phyloP scores from a whole-genome alignment of 1,140 invertebrate genomes.

The Drosophila virilis region DNA sequence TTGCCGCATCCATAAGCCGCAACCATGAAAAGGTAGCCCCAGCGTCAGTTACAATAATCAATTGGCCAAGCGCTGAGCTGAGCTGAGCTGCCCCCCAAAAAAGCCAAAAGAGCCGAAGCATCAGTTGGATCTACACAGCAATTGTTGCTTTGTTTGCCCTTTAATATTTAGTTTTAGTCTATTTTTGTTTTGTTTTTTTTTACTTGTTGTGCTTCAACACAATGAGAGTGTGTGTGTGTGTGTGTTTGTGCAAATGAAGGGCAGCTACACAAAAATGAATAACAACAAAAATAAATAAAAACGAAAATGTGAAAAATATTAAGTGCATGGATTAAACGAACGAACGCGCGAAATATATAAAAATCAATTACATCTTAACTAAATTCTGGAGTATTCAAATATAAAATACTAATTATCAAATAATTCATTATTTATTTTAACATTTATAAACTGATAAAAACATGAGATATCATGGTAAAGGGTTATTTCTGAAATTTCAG shows the following conservation, averaged over 20 bases:
- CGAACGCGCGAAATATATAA: neutral
- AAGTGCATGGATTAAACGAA: constrained; percentile 4
- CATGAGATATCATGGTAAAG: no score
- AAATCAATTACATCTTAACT: neutral
- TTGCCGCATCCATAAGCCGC: constrained; percentile 44
- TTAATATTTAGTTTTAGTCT: neutral
- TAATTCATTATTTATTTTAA: no score
- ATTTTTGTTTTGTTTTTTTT: constrained; percentile 23
- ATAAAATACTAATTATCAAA: no score
- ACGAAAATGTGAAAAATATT: neutral
- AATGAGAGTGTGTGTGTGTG: constrained; percentile 33
- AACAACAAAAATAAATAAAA: neutral
- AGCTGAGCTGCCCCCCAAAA: constrained; percentile 21
- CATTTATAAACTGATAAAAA: no score
- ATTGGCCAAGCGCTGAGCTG: constrained; percentile 65
- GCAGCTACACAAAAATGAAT: constrained; percentile 1
- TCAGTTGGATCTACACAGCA: constrained; percentile 12
- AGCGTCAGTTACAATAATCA: constrained; percentile 67
- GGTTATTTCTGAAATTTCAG: no score
- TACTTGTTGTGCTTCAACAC: constrained; percentile 15
- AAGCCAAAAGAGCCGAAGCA: constrained; percentile 10
- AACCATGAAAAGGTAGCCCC: constrained; percentile 78
- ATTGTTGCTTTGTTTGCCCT: constrained; percentile 29
- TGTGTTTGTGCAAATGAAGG: constrained; percentile 21
- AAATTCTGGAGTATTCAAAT: no score